Conservation (phyloP, 1,140 invertebrate species). For the Pseudomyrmex sp. region DNA sequence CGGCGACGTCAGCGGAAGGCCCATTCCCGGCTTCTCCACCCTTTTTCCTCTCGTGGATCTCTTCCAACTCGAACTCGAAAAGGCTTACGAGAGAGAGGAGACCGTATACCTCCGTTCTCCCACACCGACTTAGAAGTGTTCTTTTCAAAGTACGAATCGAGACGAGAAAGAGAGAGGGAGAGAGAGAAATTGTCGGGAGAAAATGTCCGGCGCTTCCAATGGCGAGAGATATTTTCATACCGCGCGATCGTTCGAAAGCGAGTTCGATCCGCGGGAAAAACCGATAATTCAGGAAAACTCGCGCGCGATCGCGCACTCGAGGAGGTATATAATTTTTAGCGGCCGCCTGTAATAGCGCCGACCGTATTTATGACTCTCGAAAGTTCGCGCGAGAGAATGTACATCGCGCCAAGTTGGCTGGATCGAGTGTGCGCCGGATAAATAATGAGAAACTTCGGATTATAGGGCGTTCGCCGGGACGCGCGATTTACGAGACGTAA, state of each 20-base stretch:
- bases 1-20: constrained; percentile 75
- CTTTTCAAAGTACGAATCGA: constrained; percentile 42
- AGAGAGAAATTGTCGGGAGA: no score
- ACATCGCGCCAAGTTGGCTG: constrained; percentile 22
- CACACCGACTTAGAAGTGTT: neutral
- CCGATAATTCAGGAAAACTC: constrained; percentile 28
- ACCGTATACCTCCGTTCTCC: constrained; percentile 2
- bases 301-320: neutral
- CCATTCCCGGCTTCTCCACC: constrained; percentile 29
- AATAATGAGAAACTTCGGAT: constrained; percentile 44
- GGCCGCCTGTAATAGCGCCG: constrained; percentile 27
- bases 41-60: constrained; percentile 55
- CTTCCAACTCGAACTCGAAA: constrained; percentile 46
- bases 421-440: constrained; percentile 16
- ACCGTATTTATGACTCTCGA: constrained; percentile 43
- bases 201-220: neutral
- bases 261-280: neutral
- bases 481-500: constrained; percentile 14
- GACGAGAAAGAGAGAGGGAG: neutral
- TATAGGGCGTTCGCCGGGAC: constrained; percentile 1
- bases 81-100: neutral
- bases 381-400: constrained; percentile 43
- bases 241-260: neutral
- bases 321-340: constrained; percentile 39
- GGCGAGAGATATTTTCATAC: constrained; percentile 27